These are phyloP conservation scores for Aphyosemion australe DNA, from an alignment of 2,113 vertebrate genomes.

Conservation along the genomic window DNA sequence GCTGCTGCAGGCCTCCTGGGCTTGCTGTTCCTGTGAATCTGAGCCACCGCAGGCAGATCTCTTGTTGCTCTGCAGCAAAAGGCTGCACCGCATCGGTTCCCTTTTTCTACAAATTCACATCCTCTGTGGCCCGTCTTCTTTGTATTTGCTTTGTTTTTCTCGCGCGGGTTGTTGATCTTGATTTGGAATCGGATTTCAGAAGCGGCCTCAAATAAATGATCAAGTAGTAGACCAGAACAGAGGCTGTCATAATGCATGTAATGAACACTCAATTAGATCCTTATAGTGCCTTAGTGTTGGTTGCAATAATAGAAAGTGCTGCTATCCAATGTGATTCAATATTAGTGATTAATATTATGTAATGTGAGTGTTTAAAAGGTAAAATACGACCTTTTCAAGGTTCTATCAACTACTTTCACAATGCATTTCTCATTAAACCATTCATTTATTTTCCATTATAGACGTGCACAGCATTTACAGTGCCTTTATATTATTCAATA, in stretches of 20 bases:
- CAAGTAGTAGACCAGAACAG: conserved; percentile 2
- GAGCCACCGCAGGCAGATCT: conserved; percentile 55
- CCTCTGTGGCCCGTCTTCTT: conserved; percentile 18
- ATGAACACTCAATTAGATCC: no score
- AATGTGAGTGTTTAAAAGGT: no score
- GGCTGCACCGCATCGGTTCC: conserved; percentile 29
- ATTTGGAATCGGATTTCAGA: conserved; percentile 50
- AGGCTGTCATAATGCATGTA: conserved; percentile 37
- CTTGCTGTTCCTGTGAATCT: conserved; percentile 53
- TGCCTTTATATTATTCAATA: no score
- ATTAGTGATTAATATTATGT: no score
- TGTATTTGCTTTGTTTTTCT: conserved; percentile 3
- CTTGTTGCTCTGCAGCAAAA: conserved; percentile 47
- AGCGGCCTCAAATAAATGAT: conserved; percentile 53
- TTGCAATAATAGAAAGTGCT: no score
- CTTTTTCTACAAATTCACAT: conserved; percentile 32
- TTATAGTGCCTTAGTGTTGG: no score
- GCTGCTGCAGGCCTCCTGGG: conserved; percentile 59
- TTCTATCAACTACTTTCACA: no score
- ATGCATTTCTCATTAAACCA: no score
- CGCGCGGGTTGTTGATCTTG: conserved; percentile 35
- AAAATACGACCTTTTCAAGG: no score
- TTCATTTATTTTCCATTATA: no score
- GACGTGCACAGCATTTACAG: no score
- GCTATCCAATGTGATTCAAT: no score